Conservation (phyloP, 2,113 vertebrate species). For the Shinisaurus crocodilurus region DNA sequence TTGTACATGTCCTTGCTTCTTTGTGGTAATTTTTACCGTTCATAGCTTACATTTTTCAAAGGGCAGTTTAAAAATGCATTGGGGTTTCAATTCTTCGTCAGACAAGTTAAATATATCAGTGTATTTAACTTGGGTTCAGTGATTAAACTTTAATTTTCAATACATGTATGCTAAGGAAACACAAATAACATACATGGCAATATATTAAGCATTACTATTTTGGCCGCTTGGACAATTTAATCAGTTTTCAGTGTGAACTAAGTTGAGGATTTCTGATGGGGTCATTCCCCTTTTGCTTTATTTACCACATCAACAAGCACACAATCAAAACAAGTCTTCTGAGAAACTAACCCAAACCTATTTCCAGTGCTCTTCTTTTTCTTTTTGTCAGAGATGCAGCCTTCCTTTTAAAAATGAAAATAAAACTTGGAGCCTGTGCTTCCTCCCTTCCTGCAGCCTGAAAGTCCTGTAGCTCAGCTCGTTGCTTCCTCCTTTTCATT, state of each 20-base stretch:
- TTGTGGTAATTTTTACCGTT: slow-evolving; percentile 64
- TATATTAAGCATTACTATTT: slow-evolving; percentile 65
- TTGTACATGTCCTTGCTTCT: slow-evolving; percentile 63
- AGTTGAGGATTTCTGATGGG: slow-evolving; percentile 58
- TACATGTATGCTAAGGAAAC: slow-evolving; percentile 53
- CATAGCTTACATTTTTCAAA: slow-evolving; percentile 20
- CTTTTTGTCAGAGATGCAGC: neutral
- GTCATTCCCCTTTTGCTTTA: slow-evolving; percentile 31
- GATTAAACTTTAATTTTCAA: slow-evolving; percentile 65
- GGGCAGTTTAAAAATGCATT: slow-evolving; percentile 28
- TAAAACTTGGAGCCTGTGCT: neutral
- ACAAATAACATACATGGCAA: slow-evolving; percentile 56
- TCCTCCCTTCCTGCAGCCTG: accelerated
- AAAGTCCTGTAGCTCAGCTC: neutral
- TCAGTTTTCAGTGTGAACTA: slow-evolving; percentile 64
- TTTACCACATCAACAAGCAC: slow-evolving; percentile 3
- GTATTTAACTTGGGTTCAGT: slow-evolving; percentile 48
- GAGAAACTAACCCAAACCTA: slow-evolving; percentile 8
- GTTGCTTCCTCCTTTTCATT: slow-evolving; percentile 3
- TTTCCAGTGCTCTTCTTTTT: neutral
- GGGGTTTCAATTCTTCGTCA: slow-evolving; percentile 38
- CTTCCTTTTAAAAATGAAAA: neutral
- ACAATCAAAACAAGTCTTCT: neutral
- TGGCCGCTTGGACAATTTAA: slow-evolving; percentile 70
- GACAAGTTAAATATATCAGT: slow-evolving; percentile 10